A percentile compares a stretch with the other conserved stretches of the same genome.
Conservation (phyloP, 2,113 vertebrate genomes). For the Ptychochromis oligacanthus region DNA sequence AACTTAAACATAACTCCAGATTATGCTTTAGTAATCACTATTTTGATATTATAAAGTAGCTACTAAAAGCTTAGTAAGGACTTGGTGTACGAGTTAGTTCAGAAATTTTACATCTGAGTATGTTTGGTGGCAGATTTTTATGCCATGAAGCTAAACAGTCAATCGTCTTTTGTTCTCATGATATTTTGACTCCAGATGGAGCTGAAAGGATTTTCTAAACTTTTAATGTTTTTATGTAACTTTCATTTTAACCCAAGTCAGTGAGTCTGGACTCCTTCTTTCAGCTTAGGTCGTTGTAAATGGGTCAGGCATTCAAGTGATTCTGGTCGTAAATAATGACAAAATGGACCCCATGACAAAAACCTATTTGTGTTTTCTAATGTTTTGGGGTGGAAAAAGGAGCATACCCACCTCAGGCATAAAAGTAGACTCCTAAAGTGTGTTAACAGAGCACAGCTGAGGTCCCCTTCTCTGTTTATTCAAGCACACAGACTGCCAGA, state of each 20-base stretch:
- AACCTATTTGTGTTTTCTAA: neutral
- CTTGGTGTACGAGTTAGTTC: neutral
- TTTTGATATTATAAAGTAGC: neutral
- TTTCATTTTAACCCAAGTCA: neutral
- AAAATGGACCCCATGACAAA: neutral
- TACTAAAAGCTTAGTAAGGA: neutral
- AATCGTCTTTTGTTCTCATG: neutral
- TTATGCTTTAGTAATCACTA: neutral
- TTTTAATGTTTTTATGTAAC: neutral
- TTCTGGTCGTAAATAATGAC: slow-evolving; percentile 10
- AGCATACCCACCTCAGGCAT: neutral
- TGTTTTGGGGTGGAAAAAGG: neutral
- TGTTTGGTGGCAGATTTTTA: neutral
- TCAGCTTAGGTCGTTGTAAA: neutral
- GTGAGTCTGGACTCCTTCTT: neutral
- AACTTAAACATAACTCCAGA: neutral
- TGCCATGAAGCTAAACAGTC: neutral
- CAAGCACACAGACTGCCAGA: neutral
- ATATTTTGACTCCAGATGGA: neutral
- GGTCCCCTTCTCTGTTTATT: neutral
- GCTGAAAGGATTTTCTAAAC: neutral
- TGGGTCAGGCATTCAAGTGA: neutral
- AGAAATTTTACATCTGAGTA: neutral
- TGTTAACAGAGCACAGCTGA: neutral
- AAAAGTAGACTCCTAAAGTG: neutral